phyloP scores from a whole-genome alignment of 2,797 vertebrate genomes.

The Myioborus miniatus region DNA sequence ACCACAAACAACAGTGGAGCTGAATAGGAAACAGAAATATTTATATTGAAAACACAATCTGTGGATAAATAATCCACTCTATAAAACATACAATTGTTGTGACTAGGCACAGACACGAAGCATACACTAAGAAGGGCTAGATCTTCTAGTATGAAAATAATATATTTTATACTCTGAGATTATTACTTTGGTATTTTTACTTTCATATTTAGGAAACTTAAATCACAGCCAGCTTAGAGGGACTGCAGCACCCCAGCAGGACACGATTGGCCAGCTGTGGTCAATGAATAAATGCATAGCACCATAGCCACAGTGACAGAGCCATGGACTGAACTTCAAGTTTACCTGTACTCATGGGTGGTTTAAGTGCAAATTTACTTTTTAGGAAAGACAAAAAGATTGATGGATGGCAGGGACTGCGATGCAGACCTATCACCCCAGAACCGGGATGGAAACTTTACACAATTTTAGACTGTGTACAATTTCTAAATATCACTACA shows the following conservation, averaged over 20 bases:
- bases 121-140: neutral
- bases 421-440: neutral
- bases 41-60: constrained; percentile 30
- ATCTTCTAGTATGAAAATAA: neutral
- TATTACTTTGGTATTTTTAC: neutral
- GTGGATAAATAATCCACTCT: neutral
- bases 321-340: rapidly evolving
- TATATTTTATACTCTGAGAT: neutral
- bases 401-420: neutral
- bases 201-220: neutral
- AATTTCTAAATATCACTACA: neutral
- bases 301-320: rapidly evolving
- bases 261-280: rapidly evolving
- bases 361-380: neutral
- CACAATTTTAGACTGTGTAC: neutral
- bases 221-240: neutral
- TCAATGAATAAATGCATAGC: rapidly evolving
- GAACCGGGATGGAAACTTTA: neutral
- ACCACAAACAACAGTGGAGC: constrained; percentile 10
- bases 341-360: neutral
- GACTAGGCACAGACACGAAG: neutral
- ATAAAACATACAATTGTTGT: neutral
- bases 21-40: constrained; percentile 27
- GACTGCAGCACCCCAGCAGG: neutral
- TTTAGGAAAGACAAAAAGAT: neutral